phyloP scores from a whole-genome alignment of 1,140 invertebrate genomes.

The Drosophila mojavensis region DNA sequence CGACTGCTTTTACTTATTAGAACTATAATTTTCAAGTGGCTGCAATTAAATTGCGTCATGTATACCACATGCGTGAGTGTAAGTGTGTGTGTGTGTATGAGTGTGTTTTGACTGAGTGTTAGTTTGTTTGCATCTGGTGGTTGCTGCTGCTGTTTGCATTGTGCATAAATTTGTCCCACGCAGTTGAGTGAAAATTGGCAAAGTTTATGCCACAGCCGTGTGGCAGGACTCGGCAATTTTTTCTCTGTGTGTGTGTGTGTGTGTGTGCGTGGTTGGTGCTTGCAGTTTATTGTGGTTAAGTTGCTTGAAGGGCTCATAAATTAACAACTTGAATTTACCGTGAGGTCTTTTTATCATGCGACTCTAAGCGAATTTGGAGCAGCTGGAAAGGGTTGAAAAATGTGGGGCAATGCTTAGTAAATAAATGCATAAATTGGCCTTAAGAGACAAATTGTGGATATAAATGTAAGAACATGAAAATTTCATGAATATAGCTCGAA shows the following conservation, averaged over 20 bases:
- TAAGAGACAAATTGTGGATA: too few relatives aligned
- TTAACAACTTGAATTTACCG: constrained; percentile 21
- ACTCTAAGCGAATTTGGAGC: too few relatives aligned
- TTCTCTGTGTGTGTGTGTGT: constrained; percentile 39
- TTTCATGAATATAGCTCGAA: too few relatives aligned
- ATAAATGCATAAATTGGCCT: too few relatives aligned
- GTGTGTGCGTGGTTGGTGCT: constrained; percentile 39
- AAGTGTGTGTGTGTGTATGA: constrained; percentile 11
- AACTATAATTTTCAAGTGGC: constrained; percentile 51
- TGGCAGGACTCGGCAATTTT: constrained; percentile 9
- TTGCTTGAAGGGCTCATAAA: constrained; percentile 31
- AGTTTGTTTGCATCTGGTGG: constrained; percentile 13
- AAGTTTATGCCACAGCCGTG: constrained; percentile 57
- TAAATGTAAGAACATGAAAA: too few relatives aligned
- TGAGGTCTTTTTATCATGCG: not conserved
- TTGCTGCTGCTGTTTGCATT: constrained; percentile 51
- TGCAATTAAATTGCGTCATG: constrained; percentile 54
- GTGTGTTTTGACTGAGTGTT: constrained; percentile 26
- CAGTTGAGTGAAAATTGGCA: constrained; percentile 74
- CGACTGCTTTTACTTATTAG: constrained; percentile 44
- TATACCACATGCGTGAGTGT: constrained; percentile 11
- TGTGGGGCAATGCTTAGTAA: too few relatives aligned
- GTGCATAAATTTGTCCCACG: constrained; percentile 68
- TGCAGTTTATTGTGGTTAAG: constrained; percentile 61
- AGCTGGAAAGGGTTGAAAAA: not conserved